These are phyloP conservation scores for Aporophyla nigra DNA, from an alignment of 2,888 invertebrate species.

Conservation along the genomic window DNA sequence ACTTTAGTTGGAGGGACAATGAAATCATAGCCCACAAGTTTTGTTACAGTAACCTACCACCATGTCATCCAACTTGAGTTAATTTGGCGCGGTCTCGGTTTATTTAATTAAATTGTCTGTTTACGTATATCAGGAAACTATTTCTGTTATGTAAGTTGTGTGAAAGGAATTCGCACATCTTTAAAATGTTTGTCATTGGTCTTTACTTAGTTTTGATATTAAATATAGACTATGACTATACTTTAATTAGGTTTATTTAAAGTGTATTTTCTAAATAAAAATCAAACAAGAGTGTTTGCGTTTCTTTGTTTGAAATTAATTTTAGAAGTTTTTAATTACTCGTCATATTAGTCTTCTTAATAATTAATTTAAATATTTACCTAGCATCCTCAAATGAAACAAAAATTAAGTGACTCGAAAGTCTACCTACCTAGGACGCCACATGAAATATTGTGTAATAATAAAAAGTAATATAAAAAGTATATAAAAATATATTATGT, in stretches of 20 bases:
- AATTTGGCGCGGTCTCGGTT: no score
- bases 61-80: no score
- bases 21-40: no score
- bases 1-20: no score
- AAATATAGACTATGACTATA: not conserved
- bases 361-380: not conserved
- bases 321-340: not conserved
- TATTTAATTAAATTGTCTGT: no score
- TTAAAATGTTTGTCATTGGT: not conserved
- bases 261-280: not conserved
- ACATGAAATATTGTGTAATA: not conserved
- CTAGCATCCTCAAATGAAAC: not conserved
- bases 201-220: not conserved
- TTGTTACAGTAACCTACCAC: no score
- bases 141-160: not conserved
- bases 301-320: conserved; percentile 1
- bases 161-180: not conserved
- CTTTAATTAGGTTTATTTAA: not conserved
- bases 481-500: no score
- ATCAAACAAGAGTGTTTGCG: not conserved
- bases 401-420: not conserved
- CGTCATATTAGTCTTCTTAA: not conserved
- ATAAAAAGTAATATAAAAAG: not conserved
- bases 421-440: not conserved
- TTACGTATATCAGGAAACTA: no score